Evolutionary conservation across 2,797 vertebrate genomes (phyloP).

Genomic region (Caiman crocodilus): DNA sequence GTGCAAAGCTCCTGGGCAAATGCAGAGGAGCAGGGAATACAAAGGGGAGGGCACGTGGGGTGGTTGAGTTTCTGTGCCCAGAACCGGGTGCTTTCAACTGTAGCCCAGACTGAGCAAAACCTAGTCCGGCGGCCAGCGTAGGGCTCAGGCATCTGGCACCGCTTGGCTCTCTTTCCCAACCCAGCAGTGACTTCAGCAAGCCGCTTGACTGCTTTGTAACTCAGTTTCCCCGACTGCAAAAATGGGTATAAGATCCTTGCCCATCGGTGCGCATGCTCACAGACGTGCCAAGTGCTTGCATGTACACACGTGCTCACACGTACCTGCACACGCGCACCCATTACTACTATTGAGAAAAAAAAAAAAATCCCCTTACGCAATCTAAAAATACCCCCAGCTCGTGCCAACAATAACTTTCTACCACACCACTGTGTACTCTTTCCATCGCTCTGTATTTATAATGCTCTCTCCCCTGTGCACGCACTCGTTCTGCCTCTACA

Average conservation of each 20-base stretch:
- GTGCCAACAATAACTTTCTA: conserved; percentile 29
- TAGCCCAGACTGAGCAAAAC: fast-evolving
- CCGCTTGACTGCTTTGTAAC: not conserved
- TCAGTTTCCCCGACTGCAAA: not conserved
- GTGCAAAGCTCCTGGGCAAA: fast-evolving
- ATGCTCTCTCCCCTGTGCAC: not conserved
- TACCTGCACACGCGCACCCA: not conserved
- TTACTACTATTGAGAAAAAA: fast-evolving
- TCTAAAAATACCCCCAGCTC: conserved; percentile 33
- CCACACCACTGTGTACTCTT: not conserved
- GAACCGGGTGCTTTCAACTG: fast-evolving
- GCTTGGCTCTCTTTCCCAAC: not conserved
- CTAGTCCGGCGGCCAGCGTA: not conserved
- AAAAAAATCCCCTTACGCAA: not conserved
- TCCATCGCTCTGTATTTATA: conserved; percentile 23
- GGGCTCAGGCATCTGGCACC: not conserved
- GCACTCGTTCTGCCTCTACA: not conserved
- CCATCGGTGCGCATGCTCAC: not conserved
- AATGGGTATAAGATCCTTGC: fast-evolving
- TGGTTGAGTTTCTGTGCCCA: not conserved
- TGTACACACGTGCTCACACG: fast-evolving
- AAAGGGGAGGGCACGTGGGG: fast-evolving
- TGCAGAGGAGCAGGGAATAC: not conserved
- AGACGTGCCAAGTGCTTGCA: not conserved
- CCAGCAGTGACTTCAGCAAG: fast-evolving